Base-by-base conservation (phyloP, 1,140 invertebrate species). In the Lasaia peninsularis region DNA sequence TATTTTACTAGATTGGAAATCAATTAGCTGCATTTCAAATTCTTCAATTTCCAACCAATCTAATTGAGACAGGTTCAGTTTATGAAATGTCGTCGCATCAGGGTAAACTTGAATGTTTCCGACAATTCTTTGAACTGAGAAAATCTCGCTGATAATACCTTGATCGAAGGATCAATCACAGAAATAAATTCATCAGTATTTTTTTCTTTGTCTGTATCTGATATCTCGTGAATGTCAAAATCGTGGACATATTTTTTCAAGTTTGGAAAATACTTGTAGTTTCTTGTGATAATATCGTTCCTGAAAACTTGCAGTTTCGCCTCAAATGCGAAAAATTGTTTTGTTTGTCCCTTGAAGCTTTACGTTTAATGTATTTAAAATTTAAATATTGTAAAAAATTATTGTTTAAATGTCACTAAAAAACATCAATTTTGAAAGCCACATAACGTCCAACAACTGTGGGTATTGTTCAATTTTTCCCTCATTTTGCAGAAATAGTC, bases 401-500 rank as follows among this genome's bases (percentile, higher is more conserved):
- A n/a, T n/a, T 71, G 67, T 58, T 58, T 35, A 60, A 57, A 71
- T 48, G 24, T 56, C 54, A 31, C 24, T 69, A 73, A 64, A 70
- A 63, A 72, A 67, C 60, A 65, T 63, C 60, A 71, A 69, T 66
- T 67, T 66, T 67, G 63, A 66, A 67, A 67, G 64, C 64, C 63
- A 75, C 65, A 67, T 24, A 24, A 24, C 21, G 21, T 24, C 21
- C 61, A 74, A 60, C 5, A 73, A 63, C 57, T 71, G 60, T 57
- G 56, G 50, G 57, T 59, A 62, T 59, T 66, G 60, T 66, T 62
- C 52, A 66, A 66, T 62, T 60, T 67, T 62, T 60, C 63, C 57
- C 62, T 76, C 60, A 70, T 76, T 71, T 59, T 64, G 66, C 40
- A 76, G 35, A 73, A 78, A 71, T 18, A 71, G 53, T 62, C 62